Evolutionary conservation across 2,113 vertebrate species (phyloP).

Genomic region (Heloderma charlesbogerti): DNA sequence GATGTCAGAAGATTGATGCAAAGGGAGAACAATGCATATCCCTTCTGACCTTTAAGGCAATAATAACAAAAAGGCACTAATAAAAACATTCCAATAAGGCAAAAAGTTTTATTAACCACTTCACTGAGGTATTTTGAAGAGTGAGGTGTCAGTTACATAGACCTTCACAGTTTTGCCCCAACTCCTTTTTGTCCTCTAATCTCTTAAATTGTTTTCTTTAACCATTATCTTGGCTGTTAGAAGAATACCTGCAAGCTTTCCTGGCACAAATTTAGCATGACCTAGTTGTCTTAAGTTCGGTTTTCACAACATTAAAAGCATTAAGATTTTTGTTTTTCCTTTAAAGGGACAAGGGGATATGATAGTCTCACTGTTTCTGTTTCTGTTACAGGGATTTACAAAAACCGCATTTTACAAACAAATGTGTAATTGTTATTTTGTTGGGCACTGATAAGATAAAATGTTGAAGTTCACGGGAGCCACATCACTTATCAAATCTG

Average conservation of each 20-base stretch:
- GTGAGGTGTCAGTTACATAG: background rate
- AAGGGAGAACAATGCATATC: background rate
- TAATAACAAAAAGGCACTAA: background rate
- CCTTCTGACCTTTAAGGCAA: background rate
- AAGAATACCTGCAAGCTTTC: slow-evolving; percentile 1
- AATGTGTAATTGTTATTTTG: background rate
- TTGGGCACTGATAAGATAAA: background rate
- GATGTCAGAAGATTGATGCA: background rate
- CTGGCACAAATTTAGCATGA: background rate
- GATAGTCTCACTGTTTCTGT: background rate
- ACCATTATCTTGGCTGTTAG: slow-evolving; percentile 36
- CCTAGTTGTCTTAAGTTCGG: background rate
- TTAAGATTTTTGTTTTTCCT: background rate
- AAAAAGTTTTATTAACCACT: background rate
- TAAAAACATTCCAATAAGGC: background rate
- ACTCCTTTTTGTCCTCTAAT: slow-evolving; percentile 48
- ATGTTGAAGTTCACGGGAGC: background rate
- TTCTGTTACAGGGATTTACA: background rate
- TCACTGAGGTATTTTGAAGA: background rate
- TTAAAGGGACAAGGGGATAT: background rate
- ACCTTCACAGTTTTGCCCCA: slow-evolving; percentile 23
- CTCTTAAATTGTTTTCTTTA: slow-evolving; percentile 29
- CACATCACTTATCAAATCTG: background rate
- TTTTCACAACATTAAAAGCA: background rate
- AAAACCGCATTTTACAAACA: background rate